phyloP scores from a whole-genome alignment of 2,888 invertebrate species.

The Iselma pallidipennis region DNA sequence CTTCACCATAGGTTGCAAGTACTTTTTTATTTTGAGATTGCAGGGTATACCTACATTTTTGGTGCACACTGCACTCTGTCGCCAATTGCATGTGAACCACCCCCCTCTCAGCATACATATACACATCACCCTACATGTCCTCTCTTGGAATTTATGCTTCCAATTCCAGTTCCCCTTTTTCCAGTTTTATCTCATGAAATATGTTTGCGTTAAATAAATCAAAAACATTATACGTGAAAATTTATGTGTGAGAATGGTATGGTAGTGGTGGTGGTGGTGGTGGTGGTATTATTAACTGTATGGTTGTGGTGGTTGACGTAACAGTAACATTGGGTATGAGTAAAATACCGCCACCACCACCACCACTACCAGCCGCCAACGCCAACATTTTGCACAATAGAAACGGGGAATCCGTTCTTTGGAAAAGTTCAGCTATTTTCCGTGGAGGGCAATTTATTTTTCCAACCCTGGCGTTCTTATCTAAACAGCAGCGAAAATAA shows the following conservation, averaged over 20 bases:
- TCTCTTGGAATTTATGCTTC: constrained; percentile 15
- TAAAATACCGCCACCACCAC: constrained; percentile 18
- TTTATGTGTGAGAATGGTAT: constrained; percentile 29
- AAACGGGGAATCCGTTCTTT: constrained; percentile 53
- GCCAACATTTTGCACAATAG: constrained; percentile 43
- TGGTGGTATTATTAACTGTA: neutral
- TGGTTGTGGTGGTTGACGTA: constrained; percentile 13
- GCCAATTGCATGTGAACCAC: neutral
- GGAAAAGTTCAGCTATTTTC: constrained; percentile 58
- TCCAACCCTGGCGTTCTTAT: constrained; percentile 57
- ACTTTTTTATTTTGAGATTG: no score
- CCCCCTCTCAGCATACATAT: neutral
- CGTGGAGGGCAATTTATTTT: constrained; percentile 59
- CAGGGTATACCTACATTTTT: neutral
- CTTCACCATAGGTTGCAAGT: neutral
- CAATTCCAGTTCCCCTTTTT: constrained; percentile 23
- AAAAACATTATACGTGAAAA: constrained; percentile 36
- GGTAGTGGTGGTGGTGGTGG: constrained; percentile 3
- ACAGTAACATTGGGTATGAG: constrained; percentile 25
- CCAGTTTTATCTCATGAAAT: constrained; percentile 32
- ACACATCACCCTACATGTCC: neutral
- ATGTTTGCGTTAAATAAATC: constrained; percentile 39
- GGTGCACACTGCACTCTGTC: neutral
- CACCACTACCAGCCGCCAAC: neutral
- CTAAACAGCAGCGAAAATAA: constrained; percentile 60